Conservation (phyloP, 1,140 invertebrate species). For the Drosophila hydei region DNA sequence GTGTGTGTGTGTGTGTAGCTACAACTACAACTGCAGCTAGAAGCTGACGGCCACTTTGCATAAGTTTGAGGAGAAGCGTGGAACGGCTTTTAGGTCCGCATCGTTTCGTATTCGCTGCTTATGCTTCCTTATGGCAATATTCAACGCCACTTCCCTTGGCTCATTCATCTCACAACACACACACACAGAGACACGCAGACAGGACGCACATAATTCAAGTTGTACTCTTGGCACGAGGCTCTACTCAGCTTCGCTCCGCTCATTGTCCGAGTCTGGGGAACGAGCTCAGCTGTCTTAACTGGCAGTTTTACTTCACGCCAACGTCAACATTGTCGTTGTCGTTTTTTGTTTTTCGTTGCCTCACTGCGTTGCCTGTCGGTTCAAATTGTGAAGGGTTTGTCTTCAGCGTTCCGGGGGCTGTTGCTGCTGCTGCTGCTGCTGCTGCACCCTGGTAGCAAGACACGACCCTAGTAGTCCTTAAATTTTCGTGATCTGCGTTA, state of each 20-base stretch:
- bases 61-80: constrained; percentile 45
- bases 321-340: constrained; percentile 25
- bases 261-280: constrained; percentile 40
- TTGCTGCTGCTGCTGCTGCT: constrained; percentile 9
- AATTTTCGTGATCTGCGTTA: constrained; percentile 62
- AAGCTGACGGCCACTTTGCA: constrained; percentile 51
- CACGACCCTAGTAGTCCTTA: constrained; percentile 29
- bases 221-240: constrained; percentile 72
- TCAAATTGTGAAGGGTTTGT: constrained; percentile 30
- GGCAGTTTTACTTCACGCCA: constrained; percentile 78
- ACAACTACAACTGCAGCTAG: constrained; percentile 30
- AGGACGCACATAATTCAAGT: constrained; percentile 78
- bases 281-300: constrained; percentile 75
- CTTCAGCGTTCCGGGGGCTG: constrained; percentile 13
- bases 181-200: constrained; percentile 51
- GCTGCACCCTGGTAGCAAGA: constrained; percentile 45
- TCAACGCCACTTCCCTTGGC: constrained; percentile 77
- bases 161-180: constrained; percentile 70
- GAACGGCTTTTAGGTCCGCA: constrained; percentile 30
- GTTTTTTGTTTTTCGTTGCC: constrained; percentile 20
- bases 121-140: constrained; percentile 78
- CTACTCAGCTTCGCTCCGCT: constrained; percentile 38
- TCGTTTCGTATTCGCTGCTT: constrained; percentile 58
- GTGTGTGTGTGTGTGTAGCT: neutral
- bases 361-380: constrained; percentile 49